These are phyloP conservation scores for Colletes collaris DNA, from an alignment of 2,888 invertebrate genomes.

Conservation along the genomic window DNA sequence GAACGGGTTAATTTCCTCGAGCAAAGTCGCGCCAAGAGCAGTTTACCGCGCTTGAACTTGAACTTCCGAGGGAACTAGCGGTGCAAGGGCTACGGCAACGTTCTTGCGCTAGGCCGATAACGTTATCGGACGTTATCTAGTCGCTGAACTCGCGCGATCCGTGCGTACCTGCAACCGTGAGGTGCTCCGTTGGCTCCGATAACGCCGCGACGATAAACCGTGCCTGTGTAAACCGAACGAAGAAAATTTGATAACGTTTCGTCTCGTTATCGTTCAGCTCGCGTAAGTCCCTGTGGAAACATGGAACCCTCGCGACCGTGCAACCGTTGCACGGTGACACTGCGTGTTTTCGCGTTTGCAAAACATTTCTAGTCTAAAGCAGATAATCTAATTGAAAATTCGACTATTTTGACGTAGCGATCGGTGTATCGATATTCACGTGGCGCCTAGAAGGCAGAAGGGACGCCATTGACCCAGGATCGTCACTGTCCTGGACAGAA, in stretches of 20 bases:
- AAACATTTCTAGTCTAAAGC: too few relatives aligned
- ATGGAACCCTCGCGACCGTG: not conserved
- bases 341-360: too few relatives aligned
- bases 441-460: too few relatives aligned
- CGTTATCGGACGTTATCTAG: constrained; percentile 41
- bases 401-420: too few relatives aligned
- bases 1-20: not conserved
- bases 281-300: not conserved
- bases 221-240: constrained; percentile 23
- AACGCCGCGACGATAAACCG: constrained; percentile 44
- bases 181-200: constrained; percentile 25
- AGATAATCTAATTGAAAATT: too few relatives aligned
- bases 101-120: constrained; percentile 52
- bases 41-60: constrained; percentile 26
- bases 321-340: not conserved
- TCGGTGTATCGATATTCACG: too few relatives aligned
- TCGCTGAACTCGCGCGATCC: constrained; percentile 18
- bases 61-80: not conserved
- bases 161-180: constrained; percentile 36
- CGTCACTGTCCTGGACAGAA: too few relatives aligned
- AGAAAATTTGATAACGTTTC: constrained; percentile 33
- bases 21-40: not conserved
- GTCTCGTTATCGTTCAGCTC: constrained; percentile 20
- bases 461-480: too few relatives aligned
- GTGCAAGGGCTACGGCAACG: constrained; percentile 4